These are phyloP conservation scores for Oreonectes daqikongensis DNA, from an alignment of 2,797 vertebrate species.

Conservation along the genomic window DNA sequence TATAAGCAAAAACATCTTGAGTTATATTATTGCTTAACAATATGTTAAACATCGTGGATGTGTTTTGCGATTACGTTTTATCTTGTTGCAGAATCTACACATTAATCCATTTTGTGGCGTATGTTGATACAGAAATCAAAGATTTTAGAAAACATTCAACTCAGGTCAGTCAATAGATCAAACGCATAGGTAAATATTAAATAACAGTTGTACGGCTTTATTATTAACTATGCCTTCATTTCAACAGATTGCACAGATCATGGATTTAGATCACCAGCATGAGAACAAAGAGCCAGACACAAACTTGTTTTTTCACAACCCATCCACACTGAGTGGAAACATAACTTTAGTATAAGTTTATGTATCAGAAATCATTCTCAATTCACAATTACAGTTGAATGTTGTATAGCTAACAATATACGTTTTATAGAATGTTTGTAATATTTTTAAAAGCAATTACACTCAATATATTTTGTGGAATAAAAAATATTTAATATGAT, in stretches of 20 bases:
- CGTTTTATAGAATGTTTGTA: background rate
- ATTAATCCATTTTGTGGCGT: constrained; percentile 58
- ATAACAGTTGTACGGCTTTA: background rate
- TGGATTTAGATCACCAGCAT: background rate
- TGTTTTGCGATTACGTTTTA: background rate
- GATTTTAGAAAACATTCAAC: background rate
- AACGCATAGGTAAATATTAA: background rate
- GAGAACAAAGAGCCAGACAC: background rate
- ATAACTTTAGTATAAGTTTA: background rate
- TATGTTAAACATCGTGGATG: background rate
- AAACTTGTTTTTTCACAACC: constrained; percentile 12
- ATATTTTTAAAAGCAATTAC: background rate
- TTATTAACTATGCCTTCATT: background rate
- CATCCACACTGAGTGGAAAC: background rate
- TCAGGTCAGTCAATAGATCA: background rate
- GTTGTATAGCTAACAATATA: background rate
- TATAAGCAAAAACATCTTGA: background rate
- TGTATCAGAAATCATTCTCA: background rate
- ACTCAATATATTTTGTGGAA: too few species aligned
- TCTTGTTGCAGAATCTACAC: constrained; percentile 53
- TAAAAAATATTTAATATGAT: too few species aligned
- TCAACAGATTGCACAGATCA: constrained; percentile 14
- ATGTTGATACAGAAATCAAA: constrained; percentile 49
- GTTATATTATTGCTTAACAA: background rate
- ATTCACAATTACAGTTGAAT: background rate